Evolutionary conservation across 1,140 invertebrate species (phyloP).

Genomic region (Meloidogyne chitwoodi): DNA sequence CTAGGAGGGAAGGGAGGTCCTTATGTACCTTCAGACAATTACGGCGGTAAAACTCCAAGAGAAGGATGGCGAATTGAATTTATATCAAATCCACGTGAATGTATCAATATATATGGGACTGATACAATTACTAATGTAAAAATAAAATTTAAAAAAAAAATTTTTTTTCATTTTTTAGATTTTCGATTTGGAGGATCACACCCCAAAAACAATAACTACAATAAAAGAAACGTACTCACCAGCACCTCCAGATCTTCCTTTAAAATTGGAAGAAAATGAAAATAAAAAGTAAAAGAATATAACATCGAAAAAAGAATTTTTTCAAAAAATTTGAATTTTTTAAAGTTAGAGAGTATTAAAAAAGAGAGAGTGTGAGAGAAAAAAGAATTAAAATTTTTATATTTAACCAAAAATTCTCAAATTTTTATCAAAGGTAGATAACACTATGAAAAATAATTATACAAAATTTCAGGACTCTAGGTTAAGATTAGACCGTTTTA

Average conservation of each 20-base stretch:
- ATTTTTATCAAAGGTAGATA: too few relatives aligned
- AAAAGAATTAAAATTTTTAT: too few relatives aligned
- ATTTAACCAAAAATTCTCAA: too few relatives aligned
- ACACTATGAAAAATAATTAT: too few relatives aligned
- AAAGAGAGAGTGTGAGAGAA: not conserved
- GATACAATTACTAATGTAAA: constrained; percentile 52
- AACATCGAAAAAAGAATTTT: not conserved
- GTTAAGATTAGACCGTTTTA: too few relatives aligned
- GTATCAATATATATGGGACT: constrained; percentile 58
- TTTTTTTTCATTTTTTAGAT: constrained; percentile 5
- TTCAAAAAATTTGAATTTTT: not conserved
- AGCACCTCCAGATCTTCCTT: constrained; percentile 13
- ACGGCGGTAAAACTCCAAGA: constrained; percentile 34
- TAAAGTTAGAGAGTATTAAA: not conserved
- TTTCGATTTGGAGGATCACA: constrained; percentile 33
- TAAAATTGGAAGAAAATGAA: constrained; percentile 8
- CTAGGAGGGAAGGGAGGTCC: not conserved
- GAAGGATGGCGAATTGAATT: constrained; percentile 53
- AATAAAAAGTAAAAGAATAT: not conserved
- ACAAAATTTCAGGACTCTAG: too few relatives aligned
- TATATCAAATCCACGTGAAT: constrained; percentile 55
- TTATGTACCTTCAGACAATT: not conserved
- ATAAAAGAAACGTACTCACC: constrained; percentile 29
- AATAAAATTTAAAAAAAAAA: constrained; percentile 27
- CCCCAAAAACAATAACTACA: constrained; percentile 36